Evolutionary conservation across 2,888 invertebrate genomes (phyloP), one percentile per base, ranked within the genome.

Genomic region (Ormyrus rosae): DNA sequence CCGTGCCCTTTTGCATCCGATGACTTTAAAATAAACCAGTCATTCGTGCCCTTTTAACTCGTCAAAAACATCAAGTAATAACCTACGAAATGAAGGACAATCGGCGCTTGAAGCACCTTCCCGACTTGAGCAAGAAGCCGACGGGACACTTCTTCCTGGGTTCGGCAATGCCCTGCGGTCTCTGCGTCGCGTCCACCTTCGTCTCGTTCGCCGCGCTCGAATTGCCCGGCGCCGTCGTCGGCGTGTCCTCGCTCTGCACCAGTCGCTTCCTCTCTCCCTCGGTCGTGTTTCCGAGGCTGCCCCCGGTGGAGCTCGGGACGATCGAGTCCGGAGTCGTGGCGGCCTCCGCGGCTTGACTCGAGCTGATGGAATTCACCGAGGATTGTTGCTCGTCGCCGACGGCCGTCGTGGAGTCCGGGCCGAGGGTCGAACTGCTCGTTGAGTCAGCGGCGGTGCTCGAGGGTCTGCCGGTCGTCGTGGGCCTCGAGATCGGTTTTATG

Each of bases 401-500:
- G 2, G n/a, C 51, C 34, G 48, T 10, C 46, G 45, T 5, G 9
- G 51, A 6, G 69, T 5, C 69, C 7, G 34, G 63, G 10, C 11
- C 0, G 63, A 8, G 10, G 9, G 7, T 4, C 48, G 6, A n/a
- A 13, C 8, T 48, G 64, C 34, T 4, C 34, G 34, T 4, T 4
- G 34, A 34, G 3, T 34, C 34, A 3, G 34, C 34, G 4, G 34
- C 34, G 3, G 34, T 34, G 34, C 34, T 34, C 34, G 34, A 1
- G 34, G 82, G 65, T 5, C 45, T 78, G 13, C 34, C 11, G 34
- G 34, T 34, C 34, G 78, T 68, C 10, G 72, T 80, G 51, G 82
- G 80, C 2, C 58, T 53, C 2, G 85, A 75, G 19, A 84, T 84
- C 48, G 95, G 95, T 91, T 94, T 95, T 86, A 94, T 91, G 34